phyloP scores from a whole-genome alignment of 2,113 vertebrate genomes.

The Phodopus roborovskii region DNA sequence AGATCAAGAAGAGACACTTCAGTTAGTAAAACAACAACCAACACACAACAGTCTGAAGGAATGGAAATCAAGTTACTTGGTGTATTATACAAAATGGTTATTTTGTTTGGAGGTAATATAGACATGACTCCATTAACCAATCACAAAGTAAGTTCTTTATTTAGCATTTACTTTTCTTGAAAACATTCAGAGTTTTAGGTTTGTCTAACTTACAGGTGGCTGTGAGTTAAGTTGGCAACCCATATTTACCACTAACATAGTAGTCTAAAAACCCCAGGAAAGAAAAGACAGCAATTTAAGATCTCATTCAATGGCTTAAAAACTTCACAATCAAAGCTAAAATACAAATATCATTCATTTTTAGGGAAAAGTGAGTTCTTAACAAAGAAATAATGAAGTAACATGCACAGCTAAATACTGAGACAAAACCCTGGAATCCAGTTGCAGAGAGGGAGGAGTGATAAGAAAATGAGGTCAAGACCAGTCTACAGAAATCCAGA shows the following conservation, averaged over 20 bases:
- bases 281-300: not conserved
- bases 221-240: not conserved
- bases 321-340: not conserved
- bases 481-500: too few species aligned
- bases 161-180: not conserved
- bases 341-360: not conserved
- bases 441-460: too few species aligned
- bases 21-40: conserved; percentile 47
- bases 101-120: not conserved
- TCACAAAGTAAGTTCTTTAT: not conserved
- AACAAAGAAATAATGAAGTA: not conserved
- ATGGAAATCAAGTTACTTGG: conserved; percentile 3
- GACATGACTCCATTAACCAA: not conserved
- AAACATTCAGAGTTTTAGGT: not conserved
- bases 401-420: too few species aligned
- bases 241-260: not conserved
- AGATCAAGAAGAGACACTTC: conserved; percentile 46
- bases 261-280: not conserved
- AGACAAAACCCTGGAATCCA: too few species aligned
- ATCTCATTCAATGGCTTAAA: not conserved
- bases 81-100: conserved; percentile 41
- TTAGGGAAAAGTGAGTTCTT: not conserved
- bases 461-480: too few species aligned
- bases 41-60: not conserved
- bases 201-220: not conserved